These are phyloP conservation scores for Amniataba percoides DNA, from an alignment of 2,797 vertebrate species.

Conservation along the genomic window DNA sequence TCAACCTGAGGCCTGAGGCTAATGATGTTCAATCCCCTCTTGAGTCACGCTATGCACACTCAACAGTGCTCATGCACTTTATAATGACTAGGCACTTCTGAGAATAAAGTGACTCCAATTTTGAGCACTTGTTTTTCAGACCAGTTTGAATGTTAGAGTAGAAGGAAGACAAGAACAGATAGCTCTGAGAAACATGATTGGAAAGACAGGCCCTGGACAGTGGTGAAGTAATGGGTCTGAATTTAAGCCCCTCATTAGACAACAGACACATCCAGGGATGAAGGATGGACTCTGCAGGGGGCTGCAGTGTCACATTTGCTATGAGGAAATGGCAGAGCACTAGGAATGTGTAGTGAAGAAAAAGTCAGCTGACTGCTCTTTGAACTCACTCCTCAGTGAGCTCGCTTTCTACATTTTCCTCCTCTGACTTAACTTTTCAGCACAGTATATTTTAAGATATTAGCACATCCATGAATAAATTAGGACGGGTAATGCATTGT, in stretches of 20 bases:
- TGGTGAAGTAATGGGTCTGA: slow-evolving; percentile 66
- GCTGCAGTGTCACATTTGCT: slow-evolving; percentile 65
- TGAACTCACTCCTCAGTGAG: slow-evolving; percentile 41
- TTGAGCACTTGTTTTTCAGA: slow-evolving; percentile 35
- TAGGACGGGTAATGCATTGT: background rate
- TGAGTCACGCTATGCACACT: slow-evolving; percentile 30
- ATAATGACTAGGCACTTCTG: slow-evolving; percentile 26
- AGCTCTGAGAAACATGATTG: slow-evolving; percentile 50
- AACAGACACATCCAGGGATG: slow-evolving; percentile 59
- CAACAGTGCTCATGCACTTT: slow-evolving; percentile 12
- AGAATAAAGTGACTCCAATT: slow-evolving; percentile 38
- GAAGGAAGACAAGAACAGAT: slow-evolving; percentile 39
- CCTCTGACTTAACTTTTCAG: background rate
- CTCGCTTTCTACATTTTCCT: slow-evolving; percentile 4
- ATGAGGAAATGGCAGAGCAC: slow-evolving; percentile 58
- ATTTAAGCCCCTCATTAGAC: slow-evolving; percentile 75
- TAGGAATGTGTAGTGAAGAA: slow-evolving; percentile 65
- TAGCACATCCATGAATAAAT: background rate
- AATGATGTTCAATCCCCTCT: slow-evolving; percentile 21
- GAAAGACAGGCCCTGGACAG: slow-evolving; percentile 63
- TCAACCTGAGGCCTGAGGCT: slow-evolving; percentile 14
- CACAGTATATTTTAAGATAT: background rate
- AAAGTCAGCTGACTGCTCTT: slow-evolving; percentile 67
- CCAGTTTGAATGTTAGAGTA: slow-evolving; percentile 53
- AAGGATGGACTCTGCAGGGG: slow-evolving; percentile 68